Evolutionary conservation across 2,888 invertebrate genomes (phyloP).

Genomic region (Drosophila histrio): DNA sequence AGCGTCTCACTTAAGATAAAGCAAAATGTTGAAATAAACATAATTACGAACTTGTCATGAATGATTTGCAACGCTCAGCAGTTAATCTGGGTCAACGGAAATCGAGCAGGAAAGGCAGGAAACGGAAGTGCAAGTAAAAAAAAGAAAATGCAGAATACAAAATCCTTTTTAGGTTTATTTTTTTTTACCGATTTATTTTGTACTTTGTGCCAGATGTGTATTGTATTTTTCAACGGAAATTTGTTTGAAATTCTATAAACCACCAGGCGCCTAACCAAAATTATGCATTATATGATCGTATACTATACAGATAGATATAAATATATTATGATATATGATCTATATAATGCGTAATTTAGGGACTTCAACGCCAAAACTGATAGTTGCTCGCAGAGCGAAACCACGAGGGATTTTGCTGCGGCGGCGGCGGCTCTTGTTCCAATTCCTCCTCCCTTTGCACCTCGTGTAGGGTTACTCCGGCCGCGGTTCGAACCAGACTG

Average conservation of each 20-base stretch:
- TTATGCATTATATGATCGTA: conserved; percentile 50
- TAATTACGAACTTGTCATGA: too few species aligned
- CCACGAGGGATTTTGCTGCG: neutral
- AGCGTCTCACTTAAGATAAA: too few species aligned
- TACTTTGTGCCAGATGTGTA: neutral
- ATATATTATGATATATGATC: conserved; percentile 3
- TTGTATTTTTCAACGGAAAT: conserved; percentile 6
- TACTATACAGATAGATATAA: conserved; percentile 1
- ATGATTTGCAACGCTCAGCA: conserved; percentile 70
- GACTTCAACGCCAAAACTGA: conserved; percentile 36
- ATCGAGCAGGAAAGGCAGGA: conserved; percentile 44
- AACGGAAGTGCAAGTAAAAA: conserved; percentile 35
- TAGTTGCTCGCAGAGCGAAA: neutral
- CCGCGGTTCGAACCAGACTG: conserved; percentile 61
- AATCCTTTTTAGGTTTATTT: neutral
- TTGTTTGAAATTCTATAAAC: conserved; percentile 31
- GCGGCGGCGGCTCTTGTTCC: neutral
- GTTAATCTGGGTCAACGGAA: conserved; percentile 68
- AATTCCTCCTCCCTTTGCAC: neutral
- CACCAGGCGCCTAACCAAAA: conserved; percentile 41
- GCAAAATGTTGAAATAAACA: too few species aligned
- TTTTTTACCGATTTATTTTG: conserved; percentile 38
- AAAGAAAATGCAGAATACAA: conserved; percentile 17
- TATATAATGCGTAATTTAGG: conserved; percentile 56
- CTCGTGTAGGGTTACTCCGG: conserved; percentile 61